Percentiles rank a stretch among this genome's conserved stretches.
Conservation (phyloP, 2,797 vertebrate genomes). For the Pseudocheirus occidentalis region DNA sequence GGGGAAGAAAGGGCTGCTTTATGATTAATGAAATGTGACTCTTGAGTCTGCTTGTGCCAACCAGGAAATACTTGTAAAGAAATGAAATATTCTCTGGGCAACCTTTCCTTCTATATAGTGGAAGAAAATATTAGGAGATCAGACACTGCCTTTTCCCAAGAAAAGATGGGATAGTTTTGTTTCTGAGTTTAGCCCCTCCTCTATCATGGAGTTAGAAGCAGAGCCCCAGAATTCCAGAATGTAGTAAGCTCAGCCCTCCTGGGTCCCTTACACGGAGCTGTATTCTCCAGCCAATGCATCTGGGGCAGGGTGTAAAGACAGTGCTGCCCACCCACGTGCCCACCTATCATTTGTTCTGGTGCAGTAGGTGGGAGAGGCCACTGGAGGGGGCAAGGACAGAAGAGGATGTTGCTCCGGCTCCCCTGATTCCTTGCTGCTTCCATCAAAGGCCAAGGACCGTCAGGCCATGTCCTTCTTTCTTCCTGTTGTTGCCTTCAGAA, state of each 20-base stretch:
- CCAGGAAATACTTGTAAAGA: background rate
- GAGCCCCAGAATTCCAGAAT: background rate
- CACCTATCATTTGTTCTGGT: background rate
- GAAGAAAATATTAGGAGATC: slow-evolving; percentile 16
- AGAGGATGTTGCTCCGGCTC: background rate
- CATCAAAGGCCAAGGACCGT: background rate
- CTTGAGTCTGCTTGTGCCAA: slow-evolving; percentile 7
- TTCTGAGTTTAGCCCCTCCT: background rate
- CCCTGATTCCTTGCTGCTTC: background rate
- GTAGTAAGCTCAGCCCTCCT: background rate
- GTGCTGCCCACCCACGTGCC: background rate
- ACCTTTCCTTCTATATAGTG: slow-evolving; percentile 24
- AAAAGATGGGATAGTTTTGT: background rate
- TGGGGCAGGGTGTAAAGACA: background rate
- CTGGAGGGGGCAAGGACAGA: slow-evolving; percentile 1
- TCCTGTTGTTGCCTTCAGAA: background rate
- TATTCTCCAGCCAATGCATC: background rate
- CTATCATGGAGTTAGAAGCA: background rate
- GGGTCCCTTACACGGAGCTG: background rate
- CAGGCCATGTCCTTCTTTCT: background rate
- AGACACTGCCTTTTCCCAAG: slow-evolving; percentile 25
- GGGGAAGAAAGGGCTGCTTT: slow-evolving; percentile 23
- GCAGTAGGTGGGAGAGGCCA: background rate
- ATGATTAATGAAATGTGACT: slow-evolving; percentile 30
- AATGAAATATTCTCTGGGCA: slow-evolving; percentile 28